Evolutionary conservation across 2,797 vertebrate species (phyloP), one percentile per base, ranked within the genome.

Genomic region (Chelmon rostratus): DNA sequence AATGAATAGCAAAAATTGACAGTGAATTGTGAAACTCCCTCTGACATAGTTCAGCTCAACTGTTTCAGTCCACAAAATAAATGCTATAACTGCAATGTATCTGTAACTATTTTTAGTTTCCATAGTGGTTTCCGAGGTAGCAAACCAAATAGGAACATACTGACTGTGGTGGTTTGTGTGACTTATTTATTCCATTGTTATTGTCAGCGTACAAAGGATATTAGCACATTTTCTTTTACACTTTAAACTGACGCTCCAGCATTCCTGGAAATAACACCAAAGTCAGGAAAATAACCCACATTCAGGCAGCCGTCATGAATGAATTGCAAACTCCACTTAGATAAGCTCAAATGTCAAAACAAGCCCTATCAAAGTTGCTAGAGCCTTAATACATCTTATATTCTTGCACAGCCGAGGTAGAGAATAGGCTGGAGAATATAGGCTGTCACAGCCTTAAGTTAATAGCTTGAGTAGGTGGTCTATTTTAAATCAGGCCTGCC

Each of bases 401-500:
- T 50, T 59, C 10, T 42, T 70, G 8, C 8, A 71, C 42, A 72
- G 44, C 8, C 2, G 31, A 52, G 6, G 5, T 16, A 23, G 0
- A 3, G 11, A 21, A 21, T 2, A 33, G 1, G 7, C 7, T 54
- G 31, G 4, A 47, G 15, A 71, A 31, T 46, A 28, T 16, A 66
- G 53, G 70, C 8, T 25, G 31, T 47, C 13, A 71, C 4, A 65
- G 25, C 37, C 2, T 57, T 56, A 23, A 75, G 54, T 68, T 38
- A 63, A 74, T 28, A 5, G 9, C 37, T 69, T 68, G 19, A 68
- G 35, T 42, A 46, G 21, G n/a, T 15, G 42, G 8, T 18, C n/a
- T 42, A 7, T 68, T 78, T 80, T 44, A 64, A 82, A 88, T 23
- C 38, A 61, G 35, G 18, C 16, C 47, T 44, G 21, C 23, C 65